Percentiles rank a stretch among this genome's conserved stretches.
Evolutionary conservation across 2,113 vertebrate genomes (phyloP).

Genomic region (Gambusia affinis): DNA sequence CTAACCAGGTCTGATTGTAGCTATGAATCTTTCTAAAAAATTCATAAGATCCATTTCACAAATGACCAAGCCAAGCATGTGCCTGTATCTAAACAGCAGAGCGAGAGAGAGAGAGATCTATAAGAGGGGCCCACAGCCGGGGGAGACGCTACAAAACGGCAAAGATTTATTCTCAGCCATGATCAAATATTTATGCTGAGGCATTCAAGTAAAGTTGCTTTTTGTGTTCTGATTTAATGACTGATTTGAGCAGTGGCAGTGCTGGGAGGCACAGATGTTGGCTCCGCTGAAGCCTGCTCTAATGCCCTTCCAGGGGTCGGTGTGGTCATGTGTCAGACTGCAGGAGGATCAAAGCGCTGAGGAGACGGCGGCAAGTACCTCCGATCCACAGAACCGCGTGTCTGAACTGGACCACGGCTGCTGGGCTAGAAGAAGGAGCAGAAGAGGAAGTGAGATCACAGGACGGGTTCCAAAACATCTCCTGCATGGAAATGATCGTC

Average conservation of each 20-base stretch:
- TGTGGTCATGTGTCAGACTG: conserved; percentile 91
- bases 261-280: conserved; percentile 86
- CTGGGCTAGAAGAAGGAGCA: not conserved
- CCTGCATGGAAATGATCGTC: too few species aligned
- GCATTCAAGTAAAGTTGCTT: conserved; percentile 99
- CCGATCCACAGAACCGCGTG: conserved; percentile 69
- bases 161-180: conserved; percentile 96
- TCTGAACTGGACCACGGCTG: conserved; percentile 66
- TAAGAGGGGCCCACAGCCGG: conserved; percentile 45
- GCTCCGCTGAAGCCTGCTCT: conserved; percentile 89
- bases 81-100: conserved; percentile 69
- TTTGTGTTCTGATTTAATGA: conserved; percentile 99
- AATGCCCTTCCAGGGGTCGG: conserved; percentile 86
- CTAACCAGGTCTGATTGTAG: conserved; percentile 73
- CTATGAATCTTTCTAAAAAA: conserved; percentile 89
- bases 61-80: conserved; percentile 86
- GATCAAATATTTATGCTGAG: conserved; percentile 95
- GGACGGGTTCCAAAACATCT: not conserved
- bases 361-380: conserved; percentile 79
- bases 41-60: conserved; percentile 96
- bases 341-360: conserved; percentile 86
- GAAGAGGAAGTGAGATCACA: not conserved
- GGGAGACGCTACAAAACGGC: conserved; percentile 80
- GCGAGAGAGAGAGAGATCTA: conserved; percentile 46
- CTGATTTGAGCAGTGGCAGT: conserved; percentile 86